A percentile compares a stretch with the other conserved stretches of the same genome.
Conservation (phyloP, 2,888 invertebrate species). For the Acleris laterana region DNA sequence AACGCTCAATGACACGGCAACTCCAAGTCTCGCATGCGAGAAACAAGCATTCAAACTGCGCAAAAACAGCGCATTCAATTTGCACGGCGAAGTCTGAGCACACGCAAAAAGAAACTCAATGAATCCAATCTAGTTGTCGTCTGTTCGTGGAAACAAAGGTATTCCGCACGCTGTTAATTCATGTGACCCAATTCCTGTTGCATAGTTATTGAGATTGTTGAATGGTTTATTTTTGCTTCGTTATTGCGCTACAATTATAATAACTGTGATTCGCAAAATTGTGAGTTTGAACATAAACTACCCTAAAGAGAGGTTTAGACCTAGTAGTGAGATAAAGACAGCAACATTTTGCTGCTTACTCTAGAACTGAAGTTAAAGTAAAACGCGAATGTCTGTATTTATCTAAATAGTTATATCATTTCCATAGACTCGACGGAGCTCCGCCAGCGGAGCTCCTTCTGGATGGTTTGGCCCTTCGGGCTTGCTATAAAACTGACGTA, state of each 20-base stretch:
- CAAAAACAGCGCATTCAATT: conserved; percentile 27
- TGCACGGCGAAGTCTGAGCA: conserved; percentile 9
- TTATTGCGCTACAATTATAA: not conserved
- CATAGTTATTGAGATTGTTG: not conserved
- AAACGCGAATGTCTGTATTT: too few species aligned
- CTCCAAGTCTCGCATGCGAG: conserved; percentile 1
- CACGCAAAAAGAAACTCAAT: conserved; percentile 25
- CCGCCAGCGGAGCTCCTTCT: too few species aligned
- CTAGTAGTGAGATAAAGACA: too few species aligned
- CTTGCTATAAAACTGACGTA: too few species aligned
- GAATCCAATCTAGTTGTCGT: conserved; percentile 11
- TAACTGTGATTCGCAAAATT: too few species aligned
- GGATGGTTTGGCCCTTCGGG: too few species aligned
- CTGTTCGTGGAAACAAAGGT: conserved; percentile 17
- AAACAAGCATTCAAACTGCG: conserved; percentile 11
- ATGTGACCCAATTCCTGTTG: conserved; percentile 17
- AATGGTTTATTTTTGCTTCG: not conserved
- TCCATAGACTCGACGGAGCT: too few species aligned
- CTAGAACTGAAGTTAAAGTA: too few species aligned
- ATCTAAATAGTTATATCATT: too few species aligned
- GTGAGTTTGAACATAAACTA: too few species aligned
- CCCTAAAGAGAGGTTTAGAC: too few species aligned
- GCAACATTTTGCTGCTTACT: too few species aligned
- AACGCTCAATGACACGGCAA: not conserved
- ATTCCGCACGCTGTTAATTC: conserved; percentile 15